Percentiles rank a stretch among this genome's conserved stretches.
Conservation (phyloP, 23 tunicate genomes). For the Styela clava region DNA sequence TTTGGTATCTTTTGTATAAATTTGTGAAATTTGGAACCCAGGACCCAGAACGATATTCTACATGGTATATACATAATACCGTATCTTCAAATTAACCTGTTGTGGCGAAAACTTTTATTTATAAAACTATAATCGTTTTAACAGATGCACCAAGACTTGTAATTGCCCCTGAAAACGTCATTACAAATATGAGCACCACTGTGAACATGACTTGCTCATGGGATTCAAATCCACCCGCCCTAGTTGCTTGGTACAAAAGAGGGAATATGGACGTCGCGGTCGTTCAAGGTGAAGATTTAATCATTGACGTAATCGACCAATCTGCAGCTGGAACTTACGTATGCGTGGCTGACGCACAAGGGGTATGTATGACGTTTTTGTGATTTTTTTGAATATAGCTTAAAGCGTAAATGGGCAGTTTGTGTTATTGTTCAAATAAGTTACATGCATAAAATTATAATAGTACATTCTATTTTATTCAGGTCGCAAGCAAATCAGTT, state of each 20-base stretch:
- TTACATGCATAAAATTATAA: no score
- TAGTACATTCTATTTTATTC: no score
- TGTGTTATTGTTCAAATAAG: no score
- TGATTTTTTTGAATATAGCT: no score
- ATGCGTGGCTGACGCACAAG: slow-evolving; percentile 21
- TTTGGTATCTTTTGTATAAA: no score
- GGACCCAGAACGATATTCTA: no score
- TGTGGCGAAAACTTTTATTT: no score
- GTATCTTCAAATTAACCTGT: no score
- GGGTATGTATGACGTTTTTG: slow-evolving; percentile 12
- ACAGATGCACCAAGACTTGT: slow-evolving; percentile 66
- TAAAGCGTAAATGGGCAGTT: no score
- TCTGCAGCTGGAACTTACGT: slow-evolving; percentile 18
- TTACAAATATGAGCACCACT: slow-evolving; percentile 49
- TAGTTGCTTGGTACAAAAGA: slow-evolving; percentile 47
- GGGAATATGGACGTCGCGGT: slow-evolving; percentile 2
- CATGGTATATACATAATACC: no score
- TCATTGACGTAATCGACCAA: slow-evolving; percentile 19
- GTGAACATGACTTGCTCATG: slow-evolving; percentile 71
- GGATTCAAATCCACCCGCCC: slow-evolving; percentile 85
- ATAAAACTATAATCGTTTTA: background rate
- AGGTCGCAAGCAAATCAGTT: slow-evolving; percentile 47
- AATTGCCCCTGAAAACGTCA: slow-evolving; percentile 36
- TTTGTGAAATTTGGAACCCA: no score
- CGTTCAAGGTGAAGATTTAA: slow-evolving; percentile 31